phyloP scores from a whole-genome alignment of 2,113 vertebrate species.

The Clarias gariepinus region DNA sequence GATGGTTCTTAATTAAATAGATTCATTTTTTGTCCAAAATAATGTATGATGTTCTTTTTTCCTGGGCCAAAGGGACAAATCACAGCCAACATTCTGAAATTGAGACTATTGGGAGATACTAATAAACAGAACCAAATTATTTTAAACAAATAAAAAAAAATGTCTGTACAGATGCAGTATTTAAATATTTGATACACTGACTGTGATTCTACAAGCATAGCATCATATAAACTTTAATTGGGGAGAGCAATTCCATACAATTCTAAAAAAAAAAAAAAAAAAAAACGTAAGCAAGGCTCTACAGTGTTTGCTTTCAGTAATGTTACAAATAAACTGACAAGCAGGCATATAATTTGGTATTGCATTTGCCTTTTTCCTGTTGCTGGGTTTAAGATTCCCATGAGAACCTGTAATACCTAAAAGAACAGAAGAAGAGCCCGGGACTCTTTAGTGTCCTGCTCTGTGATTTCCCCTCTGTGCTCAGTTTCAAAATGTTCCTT shows the following conservation, averaged over 20 bases:
- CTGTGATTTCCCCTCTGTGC: background rate
- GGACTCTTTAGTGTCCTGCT: background rate
- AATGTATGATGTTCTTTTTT: constrained; percentile 48
- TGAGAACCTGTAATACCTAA: background rate
- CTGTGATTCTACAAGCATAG: background rate
- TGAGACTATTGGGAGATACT: constrained; percentile 28
- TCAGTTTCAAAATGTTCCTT: constrained; percentile 1
- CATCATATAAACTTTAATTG: constrained; percentile 60
- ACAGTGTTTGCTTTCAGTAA: background rate
- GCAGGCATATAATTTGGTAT: background rate
- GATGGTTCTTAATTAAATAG: constrained; percentile 39
- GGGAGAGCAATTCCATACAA: background rate
- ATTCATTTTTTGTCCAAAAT: constrained; percentile 46
- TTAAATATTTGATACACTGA: background rate
- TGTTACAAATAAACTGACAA: background rate
- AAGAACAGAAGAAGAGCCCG: background rate
- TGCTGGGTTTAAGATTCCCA: background rate
- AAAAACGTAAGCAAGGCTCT: background rate
- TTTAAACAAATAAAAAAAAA: constrained; percentile 6
- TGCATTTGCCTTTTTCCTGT: background rate
- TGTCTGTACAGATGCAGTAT: constrained; percentile 39
- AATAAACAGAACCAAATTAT: constrained; percentile 44
- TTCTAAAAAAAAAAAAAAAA: background rate
- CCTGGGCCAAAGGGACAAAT: constrained; percentile 34
- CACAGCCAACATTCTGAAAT: constrained; percentile 49